Percentiles rank a stretch among this genome's conserved stretches.
Evolutionary conservation across 2,113 vertebrate species (phyloP).

Genomic region (Hippoglossus stenolepis): DNA sequence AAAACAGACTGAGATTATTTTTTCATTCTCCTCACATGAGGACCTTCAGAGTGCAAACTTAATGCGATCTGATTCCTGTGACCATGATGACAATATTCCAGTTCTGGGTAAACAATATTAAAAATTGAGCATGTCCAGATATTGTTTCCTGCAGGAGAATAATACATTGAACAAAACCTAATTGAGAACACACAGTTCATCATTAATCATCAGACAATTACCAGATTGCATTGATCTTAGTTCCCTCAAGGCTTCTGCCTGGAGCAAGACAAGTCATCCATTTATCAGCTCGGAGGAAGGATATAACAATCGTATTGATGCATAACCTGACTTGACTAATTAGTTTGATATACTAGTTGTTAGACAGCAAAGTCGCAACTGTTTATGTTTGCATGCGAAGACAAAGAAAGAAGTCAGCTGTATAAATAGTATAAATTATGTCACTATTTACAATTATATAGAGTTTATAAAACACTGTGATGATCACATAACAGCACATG

Average conservation of each 20-base stretch:
- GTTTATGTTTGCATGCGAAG: neutral
- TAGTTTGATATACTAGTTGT: slow-evolving; percentile 19
- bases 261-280: slow-evolving; percentile 4
- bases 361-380: neutral
- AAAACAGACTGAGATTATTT: neutral
- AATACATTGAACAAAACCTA: slow-evolving; percentile 1
- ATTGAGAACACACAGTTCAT: slow-evolving; percentile 36
- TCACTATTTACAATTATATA: too few species aligned
- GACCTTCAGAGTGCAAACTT: neutral
- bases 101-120: slow-evolving; percentile 4
- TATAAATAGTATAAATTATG: neutral
- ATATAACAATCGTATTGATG: slow-evolving; percentile 28
- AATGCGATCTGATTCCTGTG: neutral
- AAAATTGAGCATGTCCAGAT: neutral
- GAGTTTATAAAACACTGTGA: too few species aligned
- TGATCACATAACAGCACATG: too few species aligned
- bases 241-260: slow-evolving; percentile 25
- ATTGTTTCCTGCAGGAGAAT: slow-evolving; percentile 12
- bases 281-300: slow-evolving; percentile 8
- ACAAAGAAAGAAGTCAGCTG: neutral
- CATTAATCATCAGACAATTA: slow-evolving; percentile 66
- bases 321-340: slow-evolving; percentile 41
- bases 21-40: neutral
- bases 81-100: neutral
- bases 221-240: slow-evolving; percentile 55